phyloP scores from a whole-genome alignment of 2,797 vertebrate genomes.

The Crenuchus spilurus region DNA sequence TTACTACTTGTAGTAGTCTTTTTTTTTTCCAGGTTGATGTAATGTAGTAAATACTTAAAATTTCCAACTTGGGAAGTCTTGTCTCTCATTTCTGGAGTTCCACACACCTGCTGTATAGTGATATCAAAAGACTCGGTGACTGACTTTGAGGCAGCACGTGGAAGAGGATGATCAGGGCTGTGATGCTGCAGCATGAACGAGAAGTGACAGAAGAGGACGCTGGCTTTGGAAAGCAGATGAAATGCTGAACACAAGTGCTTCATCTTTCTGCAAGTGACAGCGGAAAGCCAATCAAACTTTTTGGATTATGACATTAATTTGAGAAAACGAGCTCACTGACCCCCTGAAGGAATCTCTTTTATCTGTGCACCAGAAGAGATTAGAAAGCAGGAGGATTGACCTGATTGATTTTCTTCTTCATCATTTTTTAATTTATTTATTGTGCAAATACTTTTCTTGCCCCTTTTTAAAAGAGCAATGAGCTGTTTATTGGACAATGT shows the following conservation, averaged over 20 bases:
- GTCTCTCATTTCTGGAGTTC: neutral
- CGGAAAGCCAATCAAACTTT: constrained; percentile 1
- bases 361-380: constrained; percentile 33
- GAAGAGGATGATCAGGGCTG: neutral
- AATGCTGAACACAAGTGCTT: constrained; percentile 11
- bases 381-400: constrained; percentile 37
- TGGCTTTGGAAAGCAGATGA: constrained; percentile 28
- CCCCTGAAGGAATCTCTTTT: constrained; percentile 15
- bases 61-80: neutral
- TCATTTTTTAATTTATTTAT: neutral
- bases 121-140: neutral
- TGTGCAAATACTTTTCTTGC: no score
- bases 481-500: no score
- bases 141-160: constrained; percentile 9
- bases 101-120: neutral
- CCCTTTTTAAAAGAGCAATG: no score
- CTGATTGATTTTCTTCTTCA: constrained; percentile 34
- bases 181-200: neutral
- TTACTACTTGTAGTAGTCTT: constrained; percentile 42
- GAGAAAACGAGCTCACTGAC: constrained; percentile 38
- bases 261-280: constrained; percentile 21
- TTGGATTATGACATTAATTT: constrained; percentile 43
- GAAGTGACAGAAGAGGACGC: constrained; percentile 1
- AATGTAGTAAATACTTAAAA: constrained; percentile 7
- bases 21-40: neutral